phyloP scores from a whole-genome alignment of 1,140 invertebrate genomes.

The Eufriesea mexicana region DNA sequence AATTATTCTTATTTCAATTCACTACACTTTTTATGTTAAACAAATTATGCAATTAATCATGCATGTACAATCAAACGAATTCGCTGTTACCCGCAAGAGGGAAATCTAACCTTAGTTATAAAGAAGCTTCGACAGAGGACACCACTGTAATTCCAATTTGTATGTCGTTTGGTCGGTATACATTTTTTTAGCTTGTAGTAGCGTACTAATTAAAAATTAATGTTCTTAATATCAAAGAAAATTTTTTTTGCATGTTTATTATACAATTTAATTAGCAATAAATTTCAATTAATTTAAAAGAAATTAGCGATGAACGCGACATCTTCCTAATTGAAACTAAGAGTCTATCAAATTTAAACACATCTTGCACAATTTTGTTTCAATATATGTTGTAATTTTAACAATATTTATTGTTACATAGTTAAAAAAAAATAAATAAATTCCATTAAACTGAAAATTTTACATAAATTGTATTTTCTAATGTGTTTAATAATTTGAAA shows the following conservation, averaged over 20 bases:
- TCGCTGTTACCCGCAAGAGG: conserved; percentile 48
- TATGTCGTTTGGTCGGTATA: conserved; percentile 41
- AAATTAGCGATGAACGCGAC: conserved; percentile 37
- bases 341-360: conserved; percentile 27
- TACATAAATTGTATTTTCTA: neutral
- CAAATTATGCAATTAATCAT: neutral
- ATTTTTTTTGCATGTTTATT: neutral
- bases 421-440: neutral
- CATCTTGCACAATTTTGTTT: neutral
- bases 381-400: neutral
- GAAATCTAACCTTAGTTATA: conserved; percentile 58
- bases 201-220: conserved; percentile 27
- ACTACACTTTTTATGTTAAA: neutral
- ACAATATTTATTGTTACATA: neutral
- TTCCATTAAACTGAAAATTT: conserved; percentile 17
- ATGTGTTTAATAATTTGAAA: neutral
- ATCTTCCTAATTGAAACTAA: conserved; percentile 17
- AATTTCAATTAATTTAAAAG: neutral
- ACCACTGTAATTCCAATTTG: conserved; percentile 68
- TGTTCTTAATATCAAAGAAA: neutral
- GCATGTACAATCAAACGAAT: neutral
- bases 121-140: conserved; percentile 71
- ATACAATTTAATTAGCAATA: conserved; percentile 10
- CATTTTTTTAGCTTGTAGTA: conserved; percentile 28
- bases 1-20: neutral